Evolutionary conservation across 1,140 invertebrate species (phyloP), one percentile per base, ranked within the genome.

Genomic region (Platyura marginata): DNA sequence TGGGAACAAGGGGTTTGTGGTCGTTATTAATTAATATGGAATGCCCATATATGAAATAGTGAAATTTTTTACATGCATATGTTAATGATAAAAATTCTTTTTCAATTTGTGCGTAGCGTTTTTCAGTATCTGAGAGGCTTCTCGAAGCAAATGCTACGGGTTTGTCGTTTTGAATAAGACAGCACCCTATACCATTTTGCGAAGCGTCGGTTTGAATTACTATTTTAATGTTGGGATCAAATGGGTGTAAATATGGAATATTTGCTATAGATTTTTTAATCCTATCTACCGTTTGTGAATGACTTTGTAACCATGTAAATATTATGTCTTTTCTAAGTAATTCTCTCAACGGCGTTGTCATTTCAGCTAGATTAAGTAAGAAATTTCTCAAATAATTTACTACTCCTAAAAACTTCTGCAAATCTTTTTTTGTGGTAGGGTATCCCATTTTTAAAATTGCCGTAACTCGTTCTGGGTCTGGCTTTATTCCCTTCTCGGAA

Each of bases 11-110:
- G 10, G 47, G 51, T 36, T 50, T 51, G 42, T 52, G n/a, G n/a
- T n/a, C n/a, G n/a, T n/a, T n/a, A n/a, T n/a, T n/a, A n/a, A 51
- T 36, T 40, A 15, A 38, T n/a, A 49, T 32, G 10, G 46, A 19
- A 29, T 22, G 37, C 35, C 48, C 48, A 42, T 49, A 56, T 40
- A 51, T 41, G 39, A 43, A 52, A 13, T 46, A 37, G 40, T 48
- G 39, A 42, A 52, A 49, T 9, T 43, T 49, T n/a, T n/a, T 44
- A 20, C 38, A 43, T n/a, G 48, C 46, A 46, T 42, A 55, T 22
- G 50, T 29, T 18, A 60, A 49, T 46, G 42, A 43, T 47, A 72
- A 43, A 33, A 59, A 55, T 50, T 72, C 69, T 47, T 66, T 66
- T 44, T 67, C 64, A 32, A 65, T 52, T 21, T 43, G 34, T 2